phyloP scores from a whole-genome alignment of 2,113 vertebrate species.

The Ophthalmotilapia sp. region DNA sequence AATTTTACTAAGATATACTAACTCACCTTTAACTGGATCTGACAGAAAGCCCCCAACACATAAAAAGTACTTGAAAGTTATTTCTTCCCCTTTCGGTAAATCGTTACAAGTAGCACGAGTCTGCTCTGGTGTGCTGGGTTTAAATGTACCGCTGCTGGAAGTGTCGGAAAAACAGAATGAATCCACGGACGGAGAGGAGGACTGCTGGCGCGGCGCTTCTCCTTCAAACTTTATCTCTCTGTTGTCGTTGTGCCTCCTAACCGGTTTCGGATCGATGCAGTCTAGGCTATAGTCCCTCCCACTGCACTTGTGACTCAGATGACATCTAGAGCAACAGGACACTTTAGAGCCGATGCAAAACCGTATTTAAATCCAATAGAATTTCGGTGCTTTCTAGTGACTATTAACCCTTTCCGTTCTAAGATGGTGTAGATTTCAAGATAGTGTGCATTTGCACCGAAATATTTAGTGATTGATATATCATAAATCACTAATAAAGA shows the following conservation, averaged over 20 bases:
- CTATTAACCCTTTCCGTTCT: neutral
- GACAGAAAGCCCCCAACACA: neutral
- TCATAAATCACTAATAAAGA: neutral
- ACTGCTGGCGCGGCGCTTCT: neutral
- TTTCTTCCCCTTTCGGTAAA: neutral
- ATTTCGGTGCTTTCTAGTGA: neutral
- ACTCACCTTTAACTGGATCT: conserved; percentile 13
- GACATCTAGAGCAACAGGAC: neutral
- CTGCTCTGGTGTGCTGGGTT: neutral
- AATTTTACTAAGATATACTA: neutral
- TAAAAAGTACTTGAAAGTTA: neutral
- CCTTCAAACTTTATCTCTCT: neutral
- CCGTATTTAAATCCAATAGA: neutral
- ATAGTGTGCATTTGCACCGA: neutral
- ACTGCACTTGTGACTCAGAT: neutral
- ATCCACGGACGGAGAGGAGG: neutral
- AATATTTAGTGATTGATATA: neutral
- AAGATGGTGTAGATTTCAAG: neutral
- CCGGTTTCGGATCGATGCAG: neutral
- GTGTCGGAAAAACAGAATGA: neutral
- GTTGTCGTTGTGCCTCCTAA: neutral
- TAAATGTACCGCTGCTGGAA: neutral
- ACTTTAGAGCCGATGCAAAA: neutral
- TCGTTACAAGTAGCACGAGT: neutral
- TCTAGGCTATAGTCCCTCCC: neutral